Percentiles rank a stretch among this genome's conserved stretches.
Evolutionary conservation across 2,888 invertebrate species (phyloP).

Genomic region (Eumerus sabulonum): DNA sequence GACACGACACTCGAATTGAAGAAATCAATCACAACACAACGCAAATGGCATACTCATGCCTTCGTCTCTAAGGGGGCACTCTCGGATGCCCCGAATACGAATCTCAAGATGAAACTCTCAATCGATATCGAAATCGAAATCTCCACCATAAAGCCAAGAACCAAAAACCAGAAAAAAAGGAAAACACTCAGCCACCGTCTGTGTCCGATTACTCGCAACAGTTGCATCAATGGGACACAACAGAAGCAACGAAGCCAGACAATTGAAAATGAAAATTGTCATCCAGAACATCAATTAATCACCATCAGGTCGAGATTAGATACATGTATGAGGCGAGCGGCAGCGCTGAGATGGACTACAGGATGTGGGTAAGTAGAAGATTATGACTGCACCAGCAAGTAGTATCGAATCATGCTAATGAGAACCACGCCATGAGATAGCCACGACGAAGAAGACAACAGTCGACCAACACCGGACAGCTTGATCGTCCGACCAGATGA

Average conservation of each 20-base stretch:
- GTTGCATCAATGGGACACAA: constrained; percentile 23
- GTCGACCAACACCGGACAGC: background rate
- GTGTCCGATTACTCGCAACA: background rate
- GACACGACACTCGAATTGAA: constrained; percentile 23
- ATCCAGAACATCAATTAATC: constrained; percentile 60
- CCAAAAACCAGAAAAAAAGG: too few species aligned
- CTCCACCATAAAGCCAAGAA: background rate
- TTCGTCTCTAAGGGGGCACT: constrained; percentile 40
- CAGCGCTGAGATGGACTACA: constrained; percentile 36
- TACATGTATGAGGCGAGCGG: constrained; percentile 41
- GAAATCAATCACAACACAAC: constrained; percentile 57
- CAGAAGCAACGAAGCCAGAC: too few species aligned
- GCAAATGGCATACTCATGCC: constrained; percentile 7
- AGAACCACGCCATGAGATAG: too few species aligned
- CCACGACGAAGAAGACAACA: too few species aligned
- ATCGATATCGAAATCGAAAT: constrained; percentile 38
- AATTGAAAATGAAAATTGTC: constrained; percentile 58
- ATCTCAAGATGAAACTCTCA: constrained; percentile 8
- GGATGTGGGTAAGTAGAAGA: background rate
- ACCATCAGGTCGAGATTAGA: constrained; percentile 53
- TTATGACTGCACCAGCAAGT: background rate
- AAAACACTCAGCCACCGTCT: constrained; percentile 14
- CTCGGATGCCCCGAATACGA: constrained; percentile 23
- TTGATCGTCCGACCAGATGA: constrained; percentile 26
- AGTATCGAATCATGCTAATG: too few species aligned